phyloP scores from a whole-genome alignment of 2,797 vertebrate species.

The Sebastes matsubarae region DNA sequence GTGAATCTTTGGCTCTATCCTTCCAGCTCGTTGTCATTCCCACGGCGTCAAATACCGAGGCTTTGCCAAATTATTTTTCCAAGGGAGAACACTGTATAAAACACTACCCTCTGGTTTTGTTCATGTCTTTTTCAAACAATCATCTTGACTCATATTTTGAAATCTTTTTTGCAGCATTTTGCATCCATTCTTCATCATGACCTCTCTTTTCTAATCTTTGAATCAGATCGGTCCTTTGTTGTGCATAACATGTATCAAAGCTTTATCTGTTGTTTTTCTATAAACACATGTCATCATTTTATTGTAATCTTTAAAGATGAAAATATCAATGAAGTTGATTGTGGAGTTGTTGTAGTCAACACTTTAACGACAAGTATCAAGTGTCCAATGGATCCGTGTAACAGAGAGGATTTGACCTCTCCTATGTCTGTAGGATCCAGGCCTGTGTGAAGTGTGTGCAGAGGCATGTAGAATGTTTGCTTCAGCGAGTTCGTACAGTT shows the following conservation, averaged over 20 bases:
- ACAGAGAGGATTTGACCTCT: background rate
- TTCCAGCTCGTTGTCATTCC: too few relatives aligned
- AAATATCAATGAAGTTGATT: background rate
- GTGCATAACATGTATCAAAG: background rate
- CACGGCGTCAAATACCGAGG: too few relatives aligned
- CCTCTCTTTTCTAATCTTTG: background rate
- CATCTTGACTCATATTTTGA: background rate
- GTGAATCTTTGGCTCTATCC: too few relatives aligned
- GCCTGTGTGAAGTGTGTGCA: background rate
- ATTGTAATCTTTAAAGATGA: background rate
- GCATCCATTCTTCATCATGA: background rate
- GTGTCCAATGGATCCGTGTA: too few relatives aligned
- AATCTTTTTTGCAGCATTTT: background rate
- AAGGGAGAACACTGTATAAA: background rate
- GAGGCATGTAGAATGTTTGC: background rate
- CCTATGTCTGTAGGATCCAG: background rate
- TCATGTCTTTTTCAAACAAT: background rate
- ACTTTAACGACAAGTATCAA: background rate
- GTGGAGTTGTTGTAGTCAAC: background rate
- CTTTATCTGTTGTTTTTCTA: background rate
- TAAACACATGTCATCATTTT: background rate
- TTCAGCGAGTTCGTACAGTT: background rate
- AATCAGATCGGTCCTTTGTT: background rate
- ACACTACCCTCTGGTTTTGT: background rate
- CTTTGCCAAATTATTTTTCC: background rate